These are phyloP conservation scores for Pseudomyrmex pallidus DNA, from an alignment of 1,140 invertebrate genomes.

Conservation along the genomic window DNA sequence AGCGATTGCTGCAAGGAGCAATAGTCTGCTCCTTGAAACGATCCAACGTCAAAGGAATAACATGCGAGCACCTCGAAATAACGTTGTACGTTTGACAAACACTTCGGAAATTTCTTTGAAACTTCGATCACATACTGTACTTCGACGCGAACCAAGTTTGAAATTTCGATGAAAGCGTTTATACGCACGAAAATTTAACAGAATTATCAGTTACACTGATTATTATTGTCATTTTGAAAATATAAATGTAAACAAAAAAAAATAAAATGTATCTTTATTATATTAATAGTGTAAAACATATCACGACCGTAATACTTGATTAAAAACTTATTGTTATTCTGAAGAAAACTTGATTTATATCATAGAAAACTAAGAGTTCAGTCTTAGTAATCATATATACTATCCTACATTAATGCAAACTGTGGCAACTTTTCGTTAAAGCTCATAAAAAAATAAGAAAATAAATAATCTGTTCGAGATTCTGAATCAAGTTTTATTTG, in stretches of 20 bases:
- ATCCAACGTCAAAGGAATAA: slow-evolving; percentile 54
- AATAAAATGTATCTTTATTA: neutral
- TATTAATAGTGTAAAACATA: neutral
- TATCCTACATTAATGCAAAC: neutral
- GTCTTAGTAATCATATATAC: neutral
- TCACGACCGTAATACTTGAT: neutral
- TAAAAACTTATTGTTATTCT: neutral
- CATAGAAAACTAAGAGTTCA: neutral
- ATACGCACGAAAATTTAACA: slow-evolving; percentile 27
- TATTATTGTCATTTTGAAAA: slow-evolving; percentile 8
- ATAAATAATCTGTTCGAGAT: neutral
- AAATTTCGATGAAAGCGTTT: slow-evolving; percentile 44
- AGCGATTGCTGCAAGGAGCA: slow-evolving; percentile 22
- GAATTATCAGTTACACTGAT: slow-evolving; percentile 37
- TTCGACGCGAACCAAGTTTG: slow-evolving; percentile 32
- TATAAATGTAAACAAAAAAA: neutral
- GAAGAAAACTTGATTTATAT: neutral
- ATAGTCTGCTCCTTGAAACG: slow-evolving; percentile 9
- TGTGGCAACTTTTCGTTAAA: neutral
- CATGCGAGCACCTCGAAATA: slow-evolving; percentile 47
- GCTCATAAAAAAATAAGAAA: neutral
- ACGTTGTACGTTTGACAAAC: slow-evolving; percentile 54
- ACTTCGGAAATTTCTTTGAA: slow-evolving; percentile 57
- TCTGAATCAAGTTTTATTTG: slow-evolving; percentile 14
- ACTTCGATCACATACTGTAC: slow-evolving; percentile 39